phyloP scores from a whole-genome alignment of 2,113 vertebrate genomes.

The Ornithorhynchus anatinus region DNA sequence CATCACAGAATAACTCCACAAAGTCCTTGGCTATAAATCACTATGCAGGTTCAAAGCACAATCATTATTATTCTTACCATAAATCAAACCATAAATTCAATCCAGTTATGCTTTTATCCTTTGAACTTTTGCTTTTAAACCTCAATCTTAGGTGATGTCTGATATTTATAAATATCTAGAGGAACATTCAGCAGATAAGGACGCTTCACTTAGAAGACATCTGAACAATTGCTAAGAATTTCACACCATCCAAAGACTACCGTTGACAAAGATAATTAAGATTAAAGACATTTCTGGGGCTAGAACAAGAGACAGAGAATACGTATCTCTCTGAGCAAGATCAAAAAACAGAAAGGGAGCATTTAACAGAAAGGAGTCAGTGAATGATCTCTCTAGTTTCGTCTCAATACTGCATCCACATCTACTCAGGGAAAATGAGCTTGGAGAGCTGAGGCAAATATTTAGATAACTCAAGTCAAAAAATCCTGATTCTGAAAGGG shows the following conservation, averaged over 20 bases:
- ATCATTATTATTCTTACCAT: neutral
- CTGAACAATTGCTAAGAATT: slow-evolving; percentile 1
- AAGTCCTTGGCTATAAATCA: slow-evolving; percentile 1
- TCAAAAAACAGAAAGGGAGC: neutral
- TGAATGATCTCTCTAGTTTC: no score
- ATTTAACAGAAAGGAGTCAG: neutral
- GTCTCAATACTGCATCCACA: no score
- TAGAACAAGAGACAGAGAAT: neutral
- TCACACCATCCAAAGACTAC: neutral
- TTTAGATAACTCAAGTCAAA: no score
- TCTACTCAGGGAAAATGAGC: no score
- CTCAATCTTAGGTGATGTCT: neutral
- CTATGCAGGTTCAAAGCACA: neutral
- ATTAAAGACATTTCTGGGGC: neutral
- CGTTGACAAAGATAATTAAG: slow-evolving; percentile 24
- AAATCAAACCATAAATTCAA: slow-evolving; percentile 13
- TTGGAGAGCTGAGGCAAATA: no score
- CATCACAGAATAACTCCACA: neutral
- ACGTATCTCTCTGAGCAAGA: neutral
- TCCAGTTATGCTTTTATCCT: neutral
- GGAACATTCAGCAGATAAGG: neutral
- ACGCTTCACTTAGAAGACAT: neutral
- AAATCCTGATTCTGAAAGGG: no score
- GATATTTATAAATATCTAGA: neutral
- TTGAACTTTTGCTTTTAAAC: slow-evolving; percentile 5